Evolutionary conservation across 2,113 vertebrate species (phyloP), one percentile per base, ranked within the genome.

Genomic region (Orthonyx spaldingii): DNA sequence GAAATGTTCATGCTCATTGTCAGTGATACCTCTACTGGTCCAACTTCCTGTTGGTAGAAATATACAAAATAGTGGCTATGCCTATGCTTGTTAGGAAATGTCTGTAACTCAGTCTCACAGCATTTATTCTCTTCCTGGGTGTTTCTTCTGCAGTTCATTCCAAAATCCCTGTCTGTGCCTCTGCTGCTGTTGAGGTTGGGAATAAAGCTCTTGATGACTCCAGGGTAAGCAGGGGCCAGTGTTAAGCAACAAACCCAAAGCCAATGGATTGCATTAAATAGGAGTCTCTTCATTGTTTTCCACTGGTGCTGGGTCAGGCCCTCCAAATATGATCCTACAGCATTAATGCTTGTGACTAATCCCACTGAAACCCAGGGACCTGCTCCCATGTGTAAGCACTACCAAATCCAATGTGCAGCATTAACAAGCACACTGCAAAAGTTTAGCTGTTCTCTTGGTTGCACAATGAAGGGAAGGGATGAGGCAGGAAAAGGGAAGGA

Each of bases 391-490:
- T 3, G 1, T 30, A 50, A 84, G 35, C 52, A 3, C 47, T 47
- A 24, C 60, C 57, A 80, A 56, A 78, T 50, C 78, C 52, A 13
- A 2, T 10, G 37, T 4, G 2, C 63, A 9, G 5, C 1, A 0
- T 61, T 65, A 53, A 52, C 33, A 94, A 95, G 66, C 49, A 20
- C 37, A 60, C 76, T 79, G 59, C 75, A 70, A 37, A 39, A 47
- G 44, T 93, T 77, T 50, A 81, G 44, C 35, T 92, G 42, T 65
- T 75, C 92, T 72, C 78, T 65, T 86, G 41, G 26, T 89, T 68
- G 35, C 46, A 69, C 3, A 17, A n/a, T 39, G 32, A 84, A 81
- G 71, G 35, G 46, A 89, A 89, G 60, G 59, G 52, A 63, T 35
- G 44, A 96, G 46, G 68, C 57, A 49, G 90, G 61, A 59, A 84